These are phyloP conservation scores for Mastomys coucha DNA, from an alignment of 2,113 vertebrate genomes.

Conservation along the genomic window DNA sequence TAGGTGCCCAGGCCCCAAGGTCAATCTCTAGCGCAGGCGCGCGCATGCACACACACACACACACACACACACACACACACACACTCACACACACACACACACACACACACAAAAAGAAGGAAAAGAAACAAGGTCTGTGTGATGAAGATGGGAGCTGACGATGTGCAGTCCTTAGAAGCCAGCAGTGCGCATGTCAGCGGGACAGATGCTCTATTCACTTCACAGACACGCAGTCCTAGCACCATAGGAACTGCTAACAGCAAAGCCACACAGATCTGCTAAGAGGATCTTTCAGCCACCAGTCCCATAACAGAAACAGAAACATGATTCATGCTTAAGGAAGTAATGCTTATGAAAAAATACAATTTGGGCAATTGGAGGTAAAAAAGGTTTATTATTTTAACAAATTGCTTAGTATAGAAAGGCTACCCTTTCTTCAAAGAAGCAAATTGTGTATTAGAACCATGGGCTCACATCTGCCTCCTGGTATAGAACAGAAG, in stretches of 20 bases:
- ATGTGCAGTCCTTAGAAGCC: conserved; percentile 83
- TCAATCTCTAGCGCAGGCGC: background rate
- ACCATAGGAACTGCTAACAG: conserved; percentile 73
- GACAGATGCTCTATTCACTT: conserved; percentile 73
- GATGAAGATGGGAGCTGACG: conserved; percentile 56
- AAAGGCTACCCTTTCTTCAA: conserved; percentile 56
- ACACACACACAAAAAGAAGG: too few relatives aligned
- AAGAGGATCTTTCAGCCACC: conserved; percentile 79
- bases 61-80: too few relatives aligned
- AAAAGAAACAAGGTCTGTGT: background rate
- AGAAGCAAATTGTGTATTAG: conserved; percentile 53
- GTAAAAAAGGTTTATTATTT: conserved; percentile 56
- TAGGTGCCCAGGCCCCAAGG: background rate
- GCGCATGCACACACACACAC: too few relatives aligned
- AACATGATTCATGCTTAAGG: conserved; percentile 11
- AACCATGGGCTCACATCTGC: conserved; percentile 66
- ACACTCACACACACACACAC: too few relatives aligned
- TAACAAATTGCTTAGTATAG: conserved; percentile 42
- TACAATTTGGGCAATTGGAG: conserved; percentile 45
- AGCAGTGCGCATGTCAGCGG: conserved; percentile 76
- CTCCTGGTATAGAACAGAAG: conserved; percentile 79
- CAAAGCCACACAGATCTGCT: conserved; percentile 81
- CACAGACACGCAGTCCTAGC: conserved; percentile 81
- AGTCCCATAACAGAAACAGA: conserved; percentile 30
- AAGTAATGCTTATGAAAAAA: conserved; percentile 14